Percentiles rank a stretch among this genome's conserved stretches.
Conservation (phyloP, 1,140 invertebrate genomes). For the Hermatobates lingyangjiaoensis region DNA sequence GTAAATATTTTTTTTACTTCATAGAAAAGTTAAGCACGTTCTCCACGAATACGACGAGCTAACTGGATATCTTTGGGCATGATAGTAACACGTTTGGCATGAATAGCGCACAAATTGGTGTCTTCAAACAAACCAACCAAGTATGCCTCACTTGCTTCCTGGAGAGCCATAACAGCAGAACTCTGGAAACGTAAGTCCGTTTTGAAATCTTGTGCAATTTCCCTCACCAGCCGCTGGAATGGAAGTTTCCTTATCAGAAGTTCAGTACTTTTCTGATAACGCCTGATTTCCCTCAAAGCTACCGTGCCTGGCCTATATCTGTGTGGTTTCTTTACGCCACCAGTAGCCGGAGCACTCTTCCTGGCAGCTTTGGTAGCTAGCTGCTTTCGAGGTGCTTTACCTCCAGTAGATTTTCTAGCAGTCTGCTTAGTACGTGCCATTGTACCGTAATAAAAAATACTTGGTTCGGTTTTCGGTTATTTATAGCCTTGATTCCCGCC, state of each 20-base stretch:
- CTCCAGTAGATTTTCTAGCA: constrained; percentile 64
- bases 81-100: constrained; percentile 50
- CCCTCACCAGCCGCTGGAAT: constrained; percentile 66
- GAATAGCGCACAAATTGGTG: constrained; percentile 49
- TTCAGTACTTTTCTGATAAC: constrained; percentile 73
- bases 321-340: constrained; percentile 60
- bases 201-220: constrained; percentile 66
- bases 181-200: constrained; percentile 35
- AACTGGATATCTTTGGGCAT: constrained; percentile 41
- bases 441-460: no score
- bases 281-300: constrained; percentile 65
- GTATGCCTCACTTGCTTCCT: constrained; percentile 49
- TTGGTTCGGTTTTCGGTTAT: no score
- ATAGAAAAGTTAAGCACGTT: constrained; percentile 25
- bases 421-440: constrained; percentile 81
- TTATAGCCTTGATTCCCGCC: no score
- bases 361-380: constrained; percentile 66
- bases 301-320: constrained; percentile 63
- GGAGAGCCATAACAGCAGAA: constrained; percentile 31
- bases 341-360: constrained; percentile 48
- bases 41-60: constrained; percentile 22
- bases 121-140: constrained; percentile 47
- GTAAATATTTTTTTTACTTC: no score
- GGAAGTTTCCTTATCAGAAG: constrained; percentile 63
- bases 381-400: constrained; percentile 73